Evolutionary conservation across 2,113 vertebrate species (phyloP).

Genomic region (Chloebia gouldiae): DNA sequence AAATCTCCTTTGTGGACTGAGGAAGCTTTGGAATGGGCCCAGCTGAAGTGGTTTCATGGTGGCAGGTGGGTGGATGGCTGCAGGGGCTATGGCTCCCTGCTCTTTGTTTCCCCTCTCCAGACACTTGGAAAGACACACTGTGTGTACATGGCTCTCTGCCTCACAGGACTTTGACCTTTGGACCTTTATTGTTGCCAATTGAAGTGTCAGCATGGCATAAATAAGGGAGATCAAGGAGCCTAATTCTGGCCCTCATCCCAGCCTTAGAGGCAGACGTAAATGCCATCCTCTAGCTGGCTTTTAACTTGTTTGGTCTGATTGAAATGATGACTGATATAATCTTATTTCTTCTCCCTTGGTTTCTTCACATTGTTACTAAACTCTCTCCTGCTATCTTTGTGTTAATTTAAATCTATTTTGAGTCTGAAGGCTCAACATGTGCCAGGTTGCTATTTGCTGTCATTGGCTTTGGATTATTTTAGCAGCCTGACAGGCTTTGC

Average conservation of each 20-base stretch:
- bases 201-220: constrained; percentile 21
- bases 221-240: neutral
- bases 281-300: neutral
- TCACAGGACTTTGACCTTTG: neutral
- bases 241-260: constrained; percentile 27
- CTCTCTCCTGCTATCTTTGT: neutral
- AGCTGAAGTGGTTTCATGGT: neutral
- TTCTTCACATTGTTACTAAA: constrained; percentile 9
- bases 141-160: neutral
- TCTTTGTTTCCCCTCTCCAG: neutral
- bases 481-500: neutral
- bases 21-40: neutral
- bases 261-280: neutral
- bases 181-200: neutral
- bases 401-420: neutral
- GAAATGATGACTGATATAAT: neutral
- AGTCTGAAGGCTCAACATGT: neutral
- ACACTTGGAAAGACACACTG: rapidly evolving
- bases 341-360: neutral
- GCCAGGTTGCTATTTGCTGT: constrained; percentile 24
- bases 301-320: neutral
- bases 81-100: neutral
- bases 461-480: neutral
- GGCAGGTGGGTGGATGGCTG: neutral
- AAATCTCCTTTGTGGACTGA: neutral